phyloP scores from a whole-genome alignment of 2,797 vertebrate genomes.

The Anisognathus igniventris region DNA sequence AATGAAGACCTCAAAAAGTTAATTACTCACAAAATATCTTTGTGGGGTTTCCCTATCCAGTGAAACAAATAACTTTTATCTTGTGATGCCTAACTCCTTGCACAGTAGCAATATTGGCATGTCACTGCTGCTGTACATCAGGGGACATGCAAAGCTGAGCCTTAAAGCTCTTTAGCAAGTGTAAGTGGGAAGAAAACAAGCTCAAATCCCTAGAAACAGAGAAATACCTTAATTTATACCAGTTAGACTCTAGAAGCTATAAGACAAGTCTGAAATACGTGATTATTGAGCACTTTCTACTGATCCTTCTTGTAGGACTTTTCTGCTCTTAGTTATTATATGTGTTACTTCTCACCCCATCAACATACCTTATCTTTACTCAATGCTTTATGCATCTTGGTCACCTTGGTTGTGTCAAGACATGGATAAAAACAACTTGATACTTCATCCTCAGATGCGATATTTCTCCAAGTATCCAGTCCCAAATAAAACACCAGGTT shows the following conservation, averaged over 20 bases:
- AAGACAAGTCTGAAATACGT: rapidly evolving
- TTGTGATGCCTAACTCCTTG: not conserved
- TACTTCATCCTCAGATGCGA: not conserved
- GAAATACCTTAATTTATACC: not conserved
- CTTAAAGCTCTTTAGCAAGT: not conserved
- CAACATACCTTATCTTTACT: not conserved
- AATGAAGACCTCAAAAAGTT: not conserved
- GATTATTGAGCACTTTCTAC: not conserved
- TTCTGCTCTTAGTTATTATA: too few relatives aligned
- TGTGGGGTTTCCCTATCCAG: not conserved
- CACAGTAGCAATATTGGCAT: not conserved
- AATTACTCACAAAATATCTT: not conserved
- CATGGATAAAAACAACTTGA: not conserved
- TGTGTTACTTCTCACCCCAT: not conserved
- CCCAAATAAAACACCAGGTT: not conserved
- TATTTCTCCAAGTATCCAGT: not conserved
- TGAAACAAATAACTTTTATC: not conserved
- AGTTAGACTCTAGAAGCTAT: not conserved
- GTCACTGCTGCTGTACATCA: not conserved
- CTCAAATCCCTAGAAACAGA: not conserved
- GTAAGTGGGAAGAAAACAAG: not conserved
- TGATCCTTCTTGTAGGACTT: not conserved
- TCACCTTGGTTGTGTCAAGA: not conserved
- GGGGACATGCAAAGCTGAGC: not conserved
- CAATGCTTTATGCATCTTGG: not conserved